Conservation (phyloP, 1,140 invertebrate genomes). For the Drosophila burlai region DNA sequence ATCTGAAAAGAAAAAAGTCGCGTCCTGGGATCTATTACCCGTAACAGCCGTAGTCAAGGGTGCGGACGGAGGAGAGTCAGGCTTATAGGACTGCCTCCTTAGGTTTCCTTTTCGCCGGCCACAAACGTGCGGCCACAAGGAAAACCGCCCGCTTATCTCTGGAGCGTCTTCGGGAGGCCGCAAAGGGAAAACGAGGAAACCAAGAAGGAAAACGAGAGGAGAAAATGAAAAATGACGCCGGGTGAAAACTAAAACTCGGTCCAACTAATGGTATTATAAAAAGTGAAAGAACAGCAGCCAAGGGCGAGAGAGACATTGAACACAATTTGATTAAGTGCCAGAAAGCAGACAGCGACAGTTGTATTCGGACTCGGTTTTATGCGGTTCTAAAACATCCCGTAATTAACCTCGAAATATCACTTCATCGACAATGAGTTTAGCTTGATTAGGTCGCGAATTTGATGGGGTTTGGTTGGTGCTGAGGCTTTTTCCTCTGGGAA, state of each 20-base stretch:
- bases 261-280: constrained; percentile 67
- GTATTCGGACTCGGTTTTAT: constrained; percentile 3
- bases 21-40: constrained; percentile 16
- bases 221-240: constrained; percentile 71
- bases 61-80: background rate
- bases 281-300: constrained; percentile 9
- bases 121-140: constrained; percentile 51
- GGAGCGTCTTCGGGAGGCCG: constrained; percentile 38
- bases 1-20: background rate
- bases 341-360: constrained; percentile 31
- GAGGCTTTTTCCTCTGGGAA: background rate
- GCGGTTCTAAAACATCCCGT: background rate
- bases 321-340: constrained; percentile 74
- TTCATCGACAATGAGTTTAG: constrained; percentile 29
- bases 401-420: constrained; percentile 17
- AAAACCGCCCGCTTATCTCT: constrained; percentile 55
- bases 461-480: background rate
- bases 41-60: constrained; percentile 4
- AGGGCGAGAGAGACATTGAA: constrained; percentile 28
- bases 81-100: constrained; percentile 4
- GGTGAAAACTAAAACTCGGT: constrained; percentile 52
- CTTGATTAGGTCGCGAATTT: constrained; percentile 37
- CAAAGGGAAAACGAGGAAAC: background rate
- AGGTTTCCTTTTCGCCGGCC: constrained; percentile 11
- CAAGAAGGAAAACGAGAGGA: constrained; percentile 9